Base-by-base conservation (phyloP, 2,888 invertebrate species). In the Tipula unca region DNA sequence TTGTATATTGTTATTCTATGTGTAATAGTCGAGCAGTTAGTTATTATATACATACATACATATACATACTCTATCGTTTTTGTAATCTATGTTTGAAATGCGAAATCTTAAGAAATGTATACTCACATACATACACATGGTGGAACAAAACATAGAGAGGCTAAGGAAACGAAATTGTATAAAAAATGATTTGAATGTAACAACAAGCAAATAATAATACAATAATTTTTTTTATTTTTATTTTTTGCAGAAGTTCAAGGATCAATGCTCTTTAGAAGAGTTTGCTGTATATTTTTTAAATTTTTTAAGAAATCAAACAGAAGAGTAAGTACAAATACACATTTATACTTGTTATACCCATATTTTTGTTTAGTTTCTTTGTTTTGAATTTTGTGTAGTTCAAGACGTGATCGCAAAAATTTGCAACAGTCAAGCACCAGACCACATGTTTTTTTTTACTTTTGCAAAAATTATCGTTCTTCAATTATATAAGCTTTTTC, bases 261-360 rank as follows among this genome's bases (percentile, higher is more conserved):
- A 85, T 82, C 85, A 85, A 13, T 89, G 89, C 85, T 88, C 88
- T 29, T 85, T 91, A 54, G 90, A 91, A 85, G 93, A 93, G 87
- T 94, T 94, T 89, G 92, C 93, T 39, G 90, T 92, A n/a, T 92
- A 92, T 88, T 93, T 92, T 88, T 89, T 93, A 86, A 92, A 93
- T 29, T 92, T 91, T 88, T 88, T 94, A 87, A 91, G 93, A 85
- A 92, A 90, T 87, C 92, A 93, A 88, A 93, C 93, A 48, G 92
- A 93, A 86, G 90, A 90, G 90, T 93, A 90, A 89, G 90, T 87
- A 86, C 88, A 89, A 0, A 88, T 88, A 14, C 10, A 17, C 17
- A 17, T 32, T 0, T 32, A 32, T 32, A 32, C 6, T 6, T 32
- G 3, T 32, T 32, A 32, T 32, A 32, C 5, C 2, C 32, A 32